Conservation (phyloP, 2,797 vertebrate genomes). For the Muscicapa comitata region DNA sequence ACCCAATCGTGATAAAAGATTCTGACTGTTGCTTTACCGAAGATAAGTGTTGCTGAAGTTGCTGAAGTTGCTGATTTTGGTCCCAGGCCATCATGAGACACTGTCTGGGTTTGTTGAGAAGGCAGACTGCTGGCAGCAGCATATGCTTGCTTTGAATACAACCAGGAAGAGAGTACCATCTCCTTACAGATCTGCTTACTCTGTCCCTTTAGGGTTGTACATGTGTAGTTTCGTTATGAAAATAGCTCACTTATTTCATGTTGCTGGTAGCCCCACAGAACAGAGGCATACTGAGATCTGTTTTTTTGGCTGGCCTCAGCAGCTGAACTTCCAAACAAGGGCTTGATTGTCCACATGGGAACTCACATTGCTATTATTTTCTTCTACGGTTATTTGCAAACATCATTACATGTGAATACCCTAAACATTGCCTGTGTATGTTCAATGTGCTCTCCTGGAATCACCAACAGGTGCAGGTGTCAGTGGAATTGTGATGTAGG, state of each 20-base stretch:
- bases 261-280: background rate
- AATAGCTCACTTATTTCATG: background rate
- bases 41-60: constrained; percentile 13
- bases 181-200: background rate
- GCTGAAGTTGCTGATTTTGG: constrained; percentile 34
- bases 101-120: background rate
- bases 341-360: background rate
- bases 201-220: background rate
- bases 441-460: background rate
- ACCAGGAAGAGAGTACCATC: background rate
- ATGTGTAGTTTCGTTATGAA: background rate
- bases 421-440: background rate
- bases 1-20: constrained; percentile 13
- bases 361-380: background rate
- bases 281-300: background rate
- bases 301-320: background rate
- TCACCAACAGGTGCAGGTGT: fast-evolving
- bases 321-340: background rate
- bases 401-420: background rate
- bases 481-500: background rate
- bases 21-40: background rate
- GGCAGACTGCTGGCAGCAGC: background rate
- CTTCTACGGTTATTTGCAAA: background rate
- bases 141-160: background rate
- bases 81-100: background rate